phyloP scores from a whole-genome alignment of 2,797 vertebrate genomes.

The Coranthus polyacanthus region DNA sequence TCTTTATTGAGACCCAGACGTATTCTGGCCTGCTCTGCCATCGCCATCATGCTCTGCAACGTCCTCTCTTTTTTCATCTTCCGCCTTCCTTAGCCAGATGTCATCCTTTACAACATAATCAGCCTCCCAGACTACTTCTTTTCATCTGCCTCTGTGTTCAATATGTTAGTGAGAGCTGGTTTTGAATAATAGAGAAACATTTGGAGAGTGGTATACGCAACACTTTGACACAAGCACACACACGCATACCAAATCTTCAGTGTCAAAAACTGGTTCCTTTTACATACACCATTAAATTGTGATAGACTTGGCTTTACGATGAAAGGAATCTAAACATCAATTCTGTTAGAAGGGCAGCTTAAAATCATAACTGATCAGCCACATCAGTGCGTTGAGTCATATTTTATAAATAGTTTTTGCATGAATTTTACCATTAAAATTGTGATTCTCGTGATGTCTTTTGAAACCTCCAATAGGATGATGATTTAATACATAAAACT shows the following conservation, averaged over 20 bases:
- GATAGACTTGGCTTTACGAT: neutral
- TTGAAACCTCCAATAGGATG: too few relatives aligned
- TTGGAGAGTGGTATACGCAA: neutral
- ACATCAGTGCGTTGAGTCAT: too few relatives aligned
- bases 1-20: constrained; percentile 29
- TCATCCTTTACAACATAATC: constrained; percentile 28
- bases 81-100: constrained; percentile 44
- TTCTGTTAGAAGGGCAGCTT: too few relatives aligned
- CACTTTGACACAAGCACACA: neutral
- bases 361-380: too few relatives aligned
- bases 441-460: too few relatives aligned
- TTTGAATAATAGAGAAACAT: constrained; percentile 20
- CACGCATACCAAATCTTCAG: neutral
- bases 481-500: too few relatives aligned
- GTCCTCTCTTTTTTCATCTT: constrained; percentile 12
- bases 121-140: constrained; percentile 22
- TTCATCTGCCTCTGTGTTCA: constrained; percentile 30
- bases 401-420: too few relatives aligned
- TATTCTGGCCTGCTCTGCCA: constrained; percentile 6
- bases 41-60: neutral
- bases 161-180: constrained; percentile 6
- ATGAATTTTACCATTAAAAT: too few relatives aligned
- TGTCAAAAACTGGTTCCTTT: neutral
- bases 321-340: neutral
- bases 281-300: neutral